These are phyloP conservation scores for Sebastes vulpes DNA, from an alignment of 2,797 vertebrate species.

Conservation along the genomic window DNA sequence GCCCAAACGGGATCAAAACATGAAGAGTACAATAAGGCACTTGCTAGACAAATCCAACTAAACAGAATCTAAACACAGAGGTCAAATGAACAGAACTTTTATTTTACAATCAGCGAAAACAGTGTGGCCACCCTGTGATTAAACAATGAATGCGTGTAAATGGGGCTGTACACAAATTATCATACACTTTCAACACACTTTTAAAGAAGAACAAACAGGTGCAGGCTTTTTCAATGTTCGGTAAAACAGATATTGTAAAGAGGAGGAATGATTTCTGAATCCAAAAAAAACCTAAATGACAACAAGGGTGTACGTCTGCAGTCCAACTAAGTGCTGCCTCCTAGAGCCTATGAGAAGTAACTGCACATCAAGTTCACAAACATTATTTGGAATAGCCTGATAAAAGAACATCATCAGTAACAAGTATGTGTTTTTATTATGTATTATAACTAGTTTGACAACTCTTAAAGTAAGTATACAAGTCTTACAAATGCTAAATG, in stretches of 20 bases:
- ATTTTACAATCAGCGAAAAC: constrained; percentile 54
- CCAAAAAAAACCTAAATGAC: constrained; percentile 24
- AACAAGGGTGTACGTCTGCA: constrained; percentile 21
- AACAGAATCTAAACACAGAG: constrained; percentile 44
- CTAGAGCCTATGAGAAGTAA: constrained; percentile 58
- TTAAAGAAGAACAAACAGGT: constrained; percentile 13
- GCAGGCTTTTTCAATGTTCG: neutral
- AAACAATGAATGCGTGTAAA: constrained; percentile 4
- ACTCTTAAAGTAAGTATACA: constrained; percentile 66
- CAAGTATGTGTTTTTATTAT: constrained; percentile 28
- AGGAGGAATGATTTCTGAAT: constrained; percentile 50
- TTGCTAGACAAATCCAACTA: constrained; percentile 67
- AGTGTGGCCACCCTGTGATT: constrained; percentile 12
- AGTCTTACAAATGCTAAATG: constrained; percentile 71
- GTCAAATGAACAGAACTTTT: constrained; percentile 34
- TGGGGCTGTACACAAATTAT: constrained; percentile 23
- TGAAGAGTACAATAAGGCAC: constrained; percentile 77
- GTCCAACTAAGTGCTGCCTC: constrained; percentile 66
- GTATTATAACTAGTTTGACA: constrained; percentile 55
- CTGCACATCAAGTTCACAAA: constrained; percentile 58
- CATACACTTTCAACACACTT: constrained; percentile 15
- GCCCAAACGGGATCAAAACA: constrained; percentile 34
- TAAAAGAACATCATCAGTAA: constrained; percentile 51
- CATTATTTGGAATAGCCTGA: constrained; percentile 38
- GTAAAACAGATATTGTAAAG: constrained; percentile 4